Conservation (phyloP, 2,113 vertebrate genomes). For the Chelonoidis abingdonii region DNA sequence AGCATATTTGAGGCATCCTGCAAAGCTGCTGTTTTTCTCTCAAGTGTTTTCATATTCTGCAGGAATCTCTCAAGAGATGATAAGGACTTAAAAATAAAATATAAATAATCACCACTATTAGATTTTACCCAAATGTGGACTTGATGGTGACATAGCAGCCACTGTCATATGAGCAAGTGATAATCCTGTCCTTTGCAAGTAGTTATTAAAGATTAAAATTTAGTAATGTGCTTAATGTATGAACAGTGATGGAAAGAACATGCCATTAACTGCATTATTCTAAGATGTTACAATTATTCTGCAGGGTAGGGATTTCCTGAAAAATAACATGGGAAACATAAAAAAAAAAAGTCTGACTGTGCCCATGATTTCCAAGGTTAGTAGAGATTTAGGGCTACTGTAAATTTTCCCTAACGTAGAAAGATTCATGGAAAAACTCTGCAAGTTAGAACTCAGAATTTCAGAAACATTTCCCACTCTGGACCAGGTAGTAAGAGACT, state of each 20-base stretch:
- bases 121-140: not conserved
- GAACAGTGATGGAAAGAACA: not conserved
- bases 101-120: not conserved
- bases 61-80: not conserved
- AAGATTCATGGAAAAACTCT: not conserved
- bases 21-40: not conserved
- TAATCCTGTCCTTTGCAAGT: not conserved
- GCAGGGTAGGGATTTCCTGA: not conserved
- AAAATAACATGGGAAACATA: not conserved
- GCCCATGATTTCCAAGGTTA: not conserved
- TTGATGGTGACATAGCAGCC: not conserved
- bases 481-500: not conserved
- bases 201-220: not conserved
- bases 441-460: not conserved
- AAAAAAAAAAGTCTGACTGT: not conserved
- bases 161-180: not conserved
- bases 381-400: not conserved
- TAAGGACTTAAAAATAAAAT: not conserved
- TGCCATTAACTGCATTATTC: not conserved
- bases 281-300: not conserved
- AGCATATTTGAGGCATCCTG: not conserved
- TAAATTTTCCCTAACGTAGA: not conserved
- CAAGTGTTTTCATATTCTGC: not conserved
- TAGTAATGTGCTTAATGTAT: not conserved
- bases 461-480: not conserved